These are phyloP conservation scores for Alviniconcha strummeri DNA, from an alignment of 2,888 invertebrate species.

Conservation along the genomic window DNA sequence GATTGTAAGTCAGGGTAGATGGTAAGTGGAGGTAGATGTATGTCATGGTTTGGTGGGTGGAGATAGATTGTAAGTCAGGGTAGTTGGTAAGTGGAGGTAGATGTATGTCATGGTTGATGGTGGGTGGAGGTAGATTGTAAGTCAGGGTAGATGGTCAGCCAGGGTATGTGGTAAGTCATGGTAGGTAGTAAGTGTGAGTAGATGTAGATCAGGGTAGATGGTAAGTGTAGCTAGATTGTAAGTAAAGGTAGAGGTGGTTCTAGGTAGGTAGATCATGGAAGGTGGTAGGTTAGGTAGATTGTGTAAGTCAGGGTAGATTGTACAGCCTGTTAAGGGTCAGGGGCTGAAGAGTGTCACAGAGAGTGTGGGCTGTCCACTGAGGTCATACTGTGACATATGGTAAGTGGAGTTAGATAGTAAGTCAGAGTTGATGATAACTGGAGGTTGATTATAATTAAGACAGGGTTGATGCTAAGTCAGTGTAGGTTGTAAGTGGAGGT, in stretches of 20 bases:
- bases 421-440: too few relatives aligned
- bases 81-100: too few relatives aligned
- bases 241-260: neutral
- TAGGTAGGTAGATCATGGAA: neutral
- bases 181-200: too few relatives aligned
- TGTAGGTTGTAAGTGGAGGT: slow-evolving; percentile 54
- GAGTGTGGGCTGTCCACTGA: slow-evolving; percentile 64
- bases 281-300: too few relatives aligned
- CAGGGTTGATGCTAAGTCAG: too few relatives aligned
- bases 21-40: slow-evolving; percentile 47
- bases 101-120: slow-evolving; percentile 49
- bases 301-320: too few relatives aligned
- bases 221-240: slow-evolving; percentile 46
- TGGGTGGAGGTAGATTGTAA: slow-evolving; percentile 34
- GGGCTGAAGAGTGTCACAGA: slow-evolving; percentile 64
- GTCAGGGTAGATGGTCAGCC: slow-evolving; percentile 54
- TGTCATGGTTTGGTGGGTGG: too few relatives aligned
- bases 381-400: slow-evolving; percentile 66
- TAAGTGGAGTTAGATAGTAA: slow-evolving; percentile 34
- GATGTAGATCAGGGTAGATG: too few relatives aligned
- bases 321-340: slow-evolving; percentile 32
- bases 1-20: slow-evolving; percentile 38
- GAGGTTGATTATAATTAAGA: too few relatives aligned
- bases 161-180: too few relatives aligned
- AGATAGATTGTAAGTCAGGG: too few relatives aligned